Evolutionary conservation across 2,797 vertebrate genomes (phyloP).

Genomic region (Novumbra hubbsi): DNA sequence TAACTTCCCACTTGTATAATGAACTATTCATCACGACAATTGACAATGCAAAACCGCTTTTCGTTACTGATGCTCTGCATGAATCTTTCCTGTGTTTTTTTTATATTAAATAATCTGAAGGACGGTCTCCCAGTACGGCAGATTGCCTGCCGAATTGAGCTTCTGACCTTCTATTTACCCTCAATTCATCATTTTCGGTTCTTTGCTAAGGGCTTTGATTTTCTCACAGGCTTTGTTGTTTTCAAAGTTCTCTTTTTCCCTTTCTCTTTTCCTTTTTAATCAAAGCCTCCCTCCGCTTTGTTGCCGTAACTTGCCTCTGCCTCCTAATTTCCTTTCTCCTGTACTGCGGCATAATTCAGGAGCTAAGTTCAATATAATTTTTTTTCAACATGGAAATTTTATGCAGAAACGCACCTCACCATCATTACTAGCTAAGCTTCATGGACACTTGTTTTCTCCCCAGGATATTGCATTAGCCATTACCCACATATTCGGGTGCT

Average conservation of each 20-base stretch:
- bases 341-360: neutral
- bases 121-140: constrained; percentile 17
- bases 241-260: constrained; percentile 29
- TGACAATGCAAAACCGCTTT: neutral
- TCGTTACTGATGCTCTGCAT: neutral
- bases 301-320: constrained; percentile 27
- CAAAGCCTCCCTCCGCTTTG: constrained; percentile 35
- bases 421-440: neutral
- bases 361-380: neutral
- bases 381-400: constrained; percentile 5
- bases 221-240: constrained; percentile 30
- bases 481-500: neutral
- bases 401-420: neutral
- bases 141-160: constrained; percentile 52
- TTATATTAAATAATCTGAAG: constrained; percentile 35
- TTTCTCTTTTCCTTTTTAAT: constrained; percentile 46
- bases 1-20: neutral
- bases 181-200: constrained; percentile 49
- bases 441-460: neutral
- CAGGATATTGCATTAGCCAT: neutral
- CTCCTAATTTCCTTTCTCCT: constrained; percentile 3
- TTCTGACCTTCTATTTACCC: constrained; percentile 56
- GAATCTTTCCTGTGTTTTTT: neutral
- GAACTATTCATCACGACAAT: neutral
- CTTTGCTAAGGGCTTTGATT: constrained; percentile 49